Evolutionary conservation across 2,797 vertebrate species (phyloP).

Genomic region (Urocyon cinereoargenteus): DNA sequence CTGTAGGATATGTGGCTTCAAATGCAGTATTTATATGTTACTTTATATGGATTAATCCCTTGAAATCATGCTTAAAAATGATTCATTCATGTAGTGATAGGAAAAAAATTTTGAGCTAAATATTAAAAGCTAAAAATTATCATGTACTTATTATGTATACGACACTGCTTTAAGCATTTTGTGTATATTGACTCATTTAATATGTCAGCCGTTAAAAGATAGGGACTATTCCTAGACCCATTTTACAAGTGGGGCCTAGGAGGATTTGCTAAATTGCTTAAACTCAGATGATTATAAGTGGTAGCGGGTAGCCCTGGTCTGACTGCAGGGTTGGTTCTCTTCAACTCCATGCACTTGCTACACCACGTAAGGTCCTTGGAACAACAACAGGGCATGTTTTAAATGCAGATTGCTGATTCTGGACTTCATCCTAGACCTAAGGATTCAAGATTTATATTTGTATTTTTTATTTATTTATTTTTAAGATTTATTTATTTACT

Average conservation of each 20-base stretch:
- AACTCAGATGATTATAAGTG: not conserved
- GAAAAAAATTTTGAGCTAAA: not conserved
- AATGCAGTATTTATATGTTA: not conserved
- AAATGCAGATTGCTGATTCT: not conserved
- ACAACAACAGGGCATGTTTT: not conserved
- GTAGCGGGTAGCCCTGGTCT: not conserved
- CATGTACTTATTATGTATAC: not conserved
- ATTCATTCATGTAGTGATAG: not conserved
- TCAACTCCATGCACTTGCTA: not conserved
- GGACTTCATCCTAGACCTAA: fast-evolving
- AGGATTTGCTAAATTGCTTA: not conserved
- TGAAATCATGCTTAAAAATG: slow-evolving; percentile 22
- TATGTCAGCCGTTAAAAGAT: not conserved
- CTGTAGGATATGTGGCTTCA: not conserved
- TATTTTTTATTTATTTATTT: not conserved
- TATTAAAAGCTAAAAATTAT: not conserved
- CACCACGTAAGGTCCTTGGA: not conserved
- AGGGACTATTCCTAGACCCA: not conserved
- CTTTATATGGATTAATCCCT: not conserved
- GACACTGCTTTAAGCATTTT: not conserved
- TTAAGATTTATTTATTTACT: not conserved
- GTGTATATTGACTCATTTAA: not conserved
- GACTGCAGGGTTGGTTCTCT: not conserved
- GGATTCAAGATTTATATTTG: not conserved
- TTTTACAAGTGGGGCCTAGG: not conserved